Base-by-base conservation (phyloP, 2,888 invertebrate genomes). In the Oxycera nigricornis region DNA sequence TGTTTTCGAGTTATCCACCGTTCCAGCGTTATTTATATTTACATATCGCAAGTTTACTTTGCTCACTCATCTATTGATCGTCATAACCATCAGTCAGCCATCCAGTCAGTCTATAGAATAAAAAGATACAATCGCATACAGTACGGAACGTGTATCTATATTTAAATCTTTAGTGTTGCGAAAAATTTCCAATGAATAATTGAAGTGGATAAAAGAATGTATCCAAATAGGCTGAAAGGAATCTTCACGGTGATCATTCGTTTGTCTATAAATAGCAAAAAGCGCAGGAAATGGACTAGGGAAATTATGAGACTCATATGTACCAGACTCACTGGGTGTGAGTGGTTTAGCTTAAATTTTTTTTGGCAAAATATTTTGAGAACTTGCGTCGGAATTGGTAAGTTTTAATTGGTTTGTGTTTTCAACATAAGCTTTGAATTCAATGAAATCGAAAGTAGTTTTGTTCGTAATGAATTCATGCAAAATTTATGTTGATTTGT, bases 171-270 rank as follows among this genome's bases (percentile, higher is more conserved):
- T 35, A 35, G 11, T 35, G 35, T 55, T 55, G 55, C 55, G 55
- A 55, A 55, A 55, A 55, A 55, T 55, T 55, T 55, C 55, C 55
- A n/a, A 55, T 55, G 55, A 55, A 20, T 55, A 55, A 24, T 24
- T 55, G 55, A 24, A 55, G 55, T 55, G 55, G 39, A 11, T 11
- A 55, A 39, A 55, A 59, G 30, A n/a, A n/a, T n/a, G n/a, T 14
- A 6, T 59, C 11, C 59, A 14, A 59, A 30, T 59, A 22, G 59
- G 59, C 59, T 17, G 28, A 2, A 30, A 59, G 59, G 59, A 59
- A 59, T 59, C 30, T 59, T 59, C 59, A 59, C 14, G 30, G 30
- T 26, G 30, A 59, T 59, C 59, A 17, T 28, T 59, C 4, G 2
- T 2, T 28, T 59, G n/a, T n/a, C 59, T 59, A 59, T 59, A 24